Percentiles rank a stretch among this genome's conserved stretches.
Evolutionary conservation across 2,113 vertebrate genomes (phyloP).

Genomic region (Phalacrocorax pelagicus): DNA sequence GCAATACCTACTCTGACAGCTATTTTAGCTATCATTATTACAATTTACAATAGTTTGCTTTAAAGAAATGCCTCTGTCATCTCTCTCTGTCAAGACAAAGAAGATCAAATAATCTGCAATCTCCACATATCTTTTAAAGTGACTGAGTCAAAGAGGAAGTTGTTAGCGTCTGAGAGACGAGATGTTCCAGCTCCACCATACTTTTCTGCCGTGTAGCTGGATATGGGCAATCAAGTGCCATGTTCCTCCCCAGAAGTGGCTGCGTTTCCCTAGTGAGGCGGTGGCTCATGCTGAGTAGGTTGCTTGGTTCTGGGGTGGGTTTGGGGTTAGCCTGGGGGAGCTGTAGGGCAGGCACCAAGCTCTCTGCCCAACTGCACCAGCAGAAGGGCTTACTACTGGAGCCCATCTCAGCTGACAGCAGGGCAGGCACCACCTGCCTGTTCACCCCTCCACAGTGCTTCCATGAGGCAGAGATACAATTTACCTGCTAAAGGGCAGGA

Average conservation of each 20-base stretch:
- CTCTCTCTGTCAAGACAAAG: background rate
- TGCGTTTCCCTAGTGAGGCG: background rate
- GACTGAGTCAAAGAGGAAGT: background rate
- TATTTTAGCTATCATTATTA: background rate
- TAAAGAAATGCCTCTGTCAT: background rate
- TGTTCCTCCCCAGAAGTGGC: background rate
- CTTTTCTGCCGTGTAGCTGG: background rate
- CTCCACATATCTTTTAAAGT: background rate
- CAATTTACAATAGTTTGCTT: background rate
- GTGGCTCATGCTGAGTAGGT: background rate
- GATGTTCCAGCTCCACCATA: background rate
- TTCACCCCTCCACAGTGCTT: background rate
- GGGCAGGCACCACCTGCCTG: fast-evolving
- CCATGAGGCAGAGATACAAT: background rate
- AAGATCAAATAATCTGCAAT: background rate
- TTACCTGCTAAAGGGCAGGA: background rate
- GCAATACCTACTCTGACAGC: background rate
- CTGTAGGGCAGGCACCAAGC: background rate
- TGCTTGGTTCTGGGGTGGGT: background rate
- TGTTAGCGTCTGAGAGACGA: background rate
- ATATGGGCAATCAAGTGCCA: background rate
- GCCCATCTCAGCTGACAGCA: background rate
- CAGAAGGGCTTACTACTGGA: background rate
- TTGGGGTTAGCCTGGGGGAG: fast-evolving
- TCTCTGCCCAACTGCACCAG: background rate